These are phyloP conservation scores for Bothrops alternatus DNA, from an alignment of 2,797 vertebrate genomes.

Conservation along the genomic window DNA sequence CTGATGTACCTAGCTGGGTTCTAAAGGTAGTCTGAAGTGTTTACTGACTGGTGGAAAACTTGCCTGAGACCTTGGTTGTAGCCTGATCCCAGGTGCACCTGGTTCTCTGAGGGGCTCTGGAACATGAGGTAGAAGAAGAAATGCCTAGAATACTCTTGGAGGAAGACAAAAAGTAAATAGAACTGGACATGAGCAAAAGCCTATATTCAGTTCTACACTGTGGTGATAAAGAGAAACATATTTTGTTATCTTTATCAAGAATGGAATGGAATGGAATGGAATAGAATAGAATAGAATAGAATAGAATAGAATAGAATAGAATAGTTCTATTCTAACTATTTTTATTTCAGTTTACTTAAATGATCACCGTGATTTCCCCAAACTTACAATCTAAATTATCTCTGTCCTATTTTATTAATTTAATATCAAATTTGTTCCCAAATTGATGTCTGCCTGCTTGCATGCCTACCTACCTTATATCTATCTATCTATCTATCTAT, in stretches of 20 bases:
- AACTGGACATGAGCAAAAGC: background rate
- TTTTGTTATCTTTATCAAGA: background rate
- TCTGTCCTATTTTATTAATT: background rate
- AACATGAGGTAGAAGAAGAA: too few relatives aligned
- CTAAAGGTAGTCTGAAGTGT: too few relatives aligned
- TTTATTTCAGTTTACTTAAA: slow-evolving; percentile 7
- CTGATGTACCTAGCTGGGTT: too few relatives aligned
- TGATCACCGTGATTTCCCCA: background rate
- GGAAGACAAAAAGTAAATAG: background rate
- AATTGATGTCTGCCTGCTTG: background rate
- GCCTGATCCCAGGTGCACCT: too few relatives aligned
- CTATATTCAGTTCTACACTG: background rate
- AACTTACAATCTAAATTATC: background rate
- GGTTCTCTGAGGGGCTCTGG: too few relatives aligned
- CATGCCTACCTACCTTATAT: background rate
- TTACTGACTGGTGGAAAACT: too few relatives aligned
- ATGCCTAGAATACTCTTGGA: background rate
- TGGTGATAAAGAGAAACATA: background rate
- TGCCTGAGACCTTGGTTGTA: too few relatives aligned
- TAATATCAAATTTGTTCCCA: background rate
- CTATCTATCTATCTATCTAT: background rate
- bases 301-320: background rate
- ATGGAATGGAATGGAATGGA: background rate
- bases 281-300: fast-evolving
- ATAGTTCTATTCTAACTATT: background rate